phyloP scores from a whole-genome alignment of 2,888 invertebrate species.

The Cosmia pyralina region DNA sequence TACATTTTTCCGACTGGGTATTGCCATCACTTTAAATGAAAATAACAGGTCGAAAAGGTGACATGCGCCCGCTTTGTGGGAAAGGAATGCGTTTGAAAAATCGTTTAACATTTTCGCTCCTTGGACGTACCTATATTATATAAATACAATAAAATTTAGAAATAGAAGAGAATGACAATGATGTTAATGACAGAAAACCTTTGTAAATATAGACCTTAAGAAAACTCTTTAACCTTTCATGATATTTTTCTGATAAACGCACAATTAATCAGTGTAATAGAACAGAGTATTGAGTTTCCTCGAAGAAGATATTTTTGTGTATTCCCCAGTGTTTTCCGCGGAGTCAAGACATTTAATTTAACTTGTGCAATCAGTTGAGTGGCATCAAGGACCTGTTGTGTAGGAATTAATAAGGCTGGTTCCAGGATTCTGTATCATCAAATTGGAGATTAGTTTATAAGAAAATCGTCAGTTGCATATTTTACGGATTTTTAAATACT shows the following conservation, averaged over 20 bases:
- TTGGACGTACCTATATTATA: neutral
- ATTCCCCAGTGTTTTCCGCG: slow-evolving; percentile 19
- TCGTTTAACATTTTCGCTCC: neutral
- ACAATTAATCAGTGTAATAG: slow-evolving; percentile 3
- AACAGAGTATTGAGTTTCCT: neutral
- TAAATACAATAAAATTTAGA: neutral
- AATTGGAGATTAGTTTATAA: slow-evolving; percentile 4
- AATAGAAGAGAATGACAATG: neutral
- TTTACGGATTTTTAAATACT: neutral
- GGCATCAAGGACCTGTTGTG: slow-evolving; percentile 41
- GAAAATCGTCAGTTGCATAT: neutral
- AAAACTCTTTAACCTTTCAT: neutral
- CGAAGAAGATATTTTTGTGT: slow-evolving; percentile 30
- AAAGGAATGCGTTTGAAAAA: neutral
- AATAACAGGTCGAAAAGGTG: neutral
- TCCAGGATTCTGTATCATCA: slow-evolving; percentile 15
- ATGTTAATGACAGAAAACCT: neutral
- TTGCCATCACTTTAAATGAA: neutral
- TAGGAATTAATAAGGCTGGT: slow-evolving; percentile 10
- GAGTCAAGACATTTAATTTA: slow-evolving; percentile 68
- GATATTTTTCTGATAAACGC: neutral
- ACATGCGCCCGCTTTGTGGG: neutral
- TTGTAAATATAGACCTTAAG: neutral
- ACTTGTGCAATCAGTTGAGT: slow-evolving; percentile 69
- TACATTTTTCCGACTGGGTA: neutral